Evolutionary conservation across 2,797 vertebrate species (phyloP), one percentile per base, ranked within the genome.

Genomic region (Hyperoplus immaculatus): DNA sequence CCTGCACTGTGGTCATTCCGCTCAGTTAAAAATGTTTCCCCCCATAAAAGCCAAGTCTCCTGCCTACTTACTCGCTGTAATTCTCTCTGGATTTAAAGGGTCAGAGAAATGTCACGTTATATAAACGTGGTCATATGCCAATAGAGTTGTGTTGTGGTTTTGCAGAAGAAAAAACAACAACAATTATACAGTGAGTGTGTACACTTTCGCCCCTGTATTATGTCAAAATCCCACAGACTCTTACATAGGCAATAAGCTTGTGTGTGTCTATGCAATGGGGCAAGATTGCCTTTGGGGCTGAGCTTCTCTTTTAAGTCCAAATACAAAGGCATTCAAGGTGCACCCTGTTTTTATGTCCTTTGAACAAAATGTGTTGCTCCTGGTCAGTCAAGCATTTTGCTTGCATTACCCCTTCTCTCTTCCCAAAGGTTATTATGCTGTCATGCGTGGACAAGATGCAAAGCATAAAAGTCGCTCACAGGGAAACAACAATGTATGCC

Each of bases 301-400:
- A 71, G n/a, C 16, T 49, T 72, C 47, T 72, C 69, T 74, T 80
- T 84, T 75, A 21, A 50, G n/a, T 63, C 39, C 11, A 55, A 64
- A 67, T 9, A 69, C 57, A 86, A 80, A 79, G 42, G 46, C 60
- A 62, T 60, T 66, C 66, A 85, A 29, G 69, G 75, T 82, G 67
- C 57, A 70, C 73, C 53, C 51, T 70, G 41, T 65, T 69, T 81
- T 67, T 13, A 54, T 21, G 57, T 69, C 39, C 50, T 46, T 6
- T 39, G 21, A 76, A 75, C 60, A 59, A 72, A 78, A 53, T 66
- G 14, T 1, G n/a, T 0, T 9, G 67, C 16, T 58, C 56, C 55
- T 21, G 64, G 21, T 57, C 45, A 1, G 1, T 38, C 4, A 43
- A 18, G 4, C 5, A 6, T 29, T 61, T 64, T 57, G 49, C 42